Percentiles rank a stretch among this genome's conserved stretches.
Evolutionary conservation across 2,888 invertebrate species (phyloP).

Genomic region (Gonocerus acuteangulatus): DNA sequence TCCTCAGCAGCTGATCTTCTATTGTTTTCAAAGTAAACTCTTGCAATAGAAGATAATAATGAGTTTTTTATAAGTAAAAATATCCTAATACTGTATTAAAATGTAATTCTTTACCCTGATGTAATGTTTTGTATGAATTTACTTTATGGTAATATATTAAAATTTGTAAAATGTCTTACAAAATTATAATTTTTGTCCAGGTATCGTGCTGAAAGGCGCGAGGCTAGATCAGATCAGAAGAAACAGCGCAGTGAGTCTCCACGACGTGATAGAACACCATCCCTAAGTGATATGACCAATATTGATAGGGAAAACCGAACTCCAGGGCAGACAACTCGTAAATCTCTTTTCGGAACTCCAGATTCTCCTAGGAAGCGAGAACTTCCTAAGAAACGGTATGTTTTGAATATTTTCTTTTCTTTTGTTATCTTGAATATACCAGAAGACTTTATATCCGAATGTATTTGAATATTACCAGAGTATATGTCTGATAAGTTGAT

Average conservation of each 20-base stretch:
- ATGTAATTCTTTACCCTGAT: no score
- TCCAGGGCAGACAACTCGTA: conserved; percentile 9
- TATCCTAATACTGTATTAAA: no score
- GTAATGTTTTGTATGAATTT: no score
- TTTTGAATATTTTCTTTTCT: neutral
- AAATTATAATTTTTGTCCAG: conserved; percentile 2
- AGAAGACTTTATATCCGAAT: neutral
- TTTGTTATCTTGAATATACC: neutral
- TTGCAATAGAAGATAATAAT: no score
- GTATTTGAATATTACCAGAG: neutral
- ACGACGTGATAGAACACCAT: conserved; percentile 7
- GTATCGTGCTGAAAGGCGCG: conserved; percentile 30
- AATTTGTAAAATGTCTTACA: no score
- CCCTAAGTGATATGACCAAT: conserved; percentile 29
- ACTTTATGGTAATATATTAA: no score
- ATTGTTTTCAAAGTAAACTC: no score
- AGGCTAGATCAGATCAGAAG: conserved; percentile 35
- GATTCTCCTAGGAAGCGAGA: conserved; percentile 34
- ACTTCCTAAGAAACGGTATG: conserved; percentile 34
- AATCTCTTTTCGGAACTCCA: conserved; percentile 14
- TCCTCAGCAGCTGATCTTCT: no score
- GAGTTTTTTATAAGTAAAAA: no score
- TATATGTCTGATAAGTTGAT: neutral
- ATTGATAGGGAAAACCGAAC: conserved; percentile 17
- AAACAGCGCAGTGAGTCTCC: conserved; percentile 18